These are phyloP conservation scores for Tiaroga cobitis DNA, from an alignment of 2,797 vertebrate genomes.

Conservation along the genomic window DNA sequence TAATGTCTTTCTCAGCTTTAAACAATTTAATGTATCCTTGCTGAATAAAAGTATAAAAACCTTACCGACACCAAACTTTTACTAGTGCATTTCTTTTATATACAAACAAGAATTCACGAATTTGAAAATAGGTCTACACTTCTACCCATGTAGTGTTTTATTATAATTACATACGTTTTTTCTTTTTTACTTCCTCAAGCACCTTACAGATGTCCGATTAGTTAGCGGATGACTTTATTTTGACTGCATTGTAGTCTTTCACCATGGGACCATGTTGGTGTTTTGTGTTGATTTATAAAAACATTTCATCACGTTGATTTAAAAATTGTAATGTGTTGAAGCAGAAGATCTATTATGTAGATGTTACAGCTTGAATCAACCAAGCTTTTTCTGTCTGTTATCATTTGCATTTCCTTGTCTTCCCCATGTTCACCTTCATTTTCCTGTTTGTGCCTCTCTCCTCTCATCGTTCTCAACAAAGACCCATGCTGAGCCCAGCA, in stretches of 20 bases:
- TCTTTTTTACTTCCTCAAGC: background rate
- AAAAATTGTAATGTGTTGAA: background rate
- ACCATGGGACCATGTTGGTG: conserved; percentile 29
- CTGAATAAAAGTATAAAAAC: background rate
- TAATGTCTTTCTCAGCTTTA: background rate
- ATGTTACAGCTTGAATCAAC: conserved; percentile 22
- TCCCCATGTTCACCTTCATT: conserved; percentile 9
- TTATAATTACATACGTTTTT: background rate
- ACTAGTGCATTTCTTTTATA: background rate
- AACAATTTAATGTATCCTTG: background rate
- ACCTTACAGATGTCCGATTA: background rate
- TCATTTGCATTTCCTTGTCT: conserved; percentile 1
- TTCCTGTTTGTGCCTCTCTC: conserved; percentile 36
- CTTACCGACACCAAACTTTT: background rate
- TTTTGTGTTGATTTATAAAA: conserved; percentile 34
- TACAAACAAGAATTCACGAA: background rate
- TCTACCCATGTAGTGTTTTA: background rate
- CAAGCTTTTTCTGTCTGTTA: background rate
- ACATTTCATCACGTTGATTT: conserved; percentile 23
- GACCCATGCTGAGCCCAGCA: conserved; percentile 68
- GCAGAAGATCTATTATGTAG: background rate
- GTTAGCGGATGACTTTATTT: conserved; percentile 31
- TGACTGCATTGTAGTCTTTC: conserved; percentile 64
- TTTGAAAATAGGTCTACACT: background rate
- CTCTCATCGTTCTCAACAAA: conserved; percentile 29